Conservation (phyloP, 1,140 invertebrate species). For the Triops longicaudatus region DNA sequence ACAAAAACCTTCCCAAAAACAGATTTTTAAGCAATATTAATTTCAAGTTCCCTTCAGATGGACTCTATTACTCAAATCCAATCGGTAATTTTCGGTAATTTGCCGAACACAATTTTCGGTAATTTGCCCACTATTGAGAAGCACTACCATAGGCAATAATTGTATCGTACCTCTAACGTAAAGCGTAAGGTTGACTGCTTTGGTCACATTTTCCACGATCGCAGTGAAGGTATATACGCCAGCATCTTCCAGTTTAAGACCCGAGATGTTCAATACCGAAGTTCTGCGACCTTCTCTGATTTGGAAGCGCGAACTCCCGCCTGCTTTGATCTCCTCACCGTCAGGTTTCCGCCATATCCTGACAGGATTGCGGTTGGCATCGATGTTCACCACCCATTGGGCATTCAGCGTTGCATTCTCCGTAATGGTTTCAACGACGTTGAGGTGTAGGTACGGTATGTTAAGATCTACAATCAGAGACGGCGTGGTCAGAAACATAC, state of each 20-base stretch:
- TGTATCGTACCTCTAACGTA: background rate
- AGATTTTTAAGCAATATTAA: too few species aligned
- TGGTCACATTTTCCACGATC: background rate
- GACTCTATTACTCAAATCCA: too few species aligned
- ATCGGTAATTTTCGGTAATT: too few species aligned
- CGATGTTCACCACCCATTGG: conserved; percentile 22
- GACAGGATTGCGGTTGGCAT: conserved; percentile 20
- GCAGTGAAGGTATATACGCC: conserved; percentile 19
- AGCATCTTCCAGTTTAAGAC: conserved; percentile 18
- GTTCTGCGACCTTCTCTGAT: conserved; percentile 16
- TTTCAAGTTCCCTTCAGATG: too few species aligned
- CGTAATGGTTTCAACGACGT: background rate
- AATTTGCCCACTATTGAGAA: background rate
- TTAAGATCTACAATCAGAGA: background rate
- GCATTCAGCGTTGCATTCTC: conserved; percentile 8
- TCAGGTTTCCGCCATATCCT: conserved; percentile 24
- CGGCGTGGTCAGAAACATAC: background rate
- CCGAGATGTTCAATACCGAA: conserved; percentile 12
- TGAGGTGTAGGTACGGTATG: conserved; percentile 17
- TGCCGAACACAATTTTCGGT: too few species aligned
- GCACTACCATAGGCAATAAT: too few species aligned
- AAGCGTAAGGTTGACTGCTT: conserved; percentile 14
- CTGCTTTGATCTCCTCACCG: conserved; percentile 14
- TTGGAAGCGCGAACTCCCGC: background rate
- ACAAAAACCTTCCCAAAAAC: too few species aligned